phyloP scores from a whole-genome alignment of 2,797 vertebrate species.

The Chrosomus eos region DNA sequence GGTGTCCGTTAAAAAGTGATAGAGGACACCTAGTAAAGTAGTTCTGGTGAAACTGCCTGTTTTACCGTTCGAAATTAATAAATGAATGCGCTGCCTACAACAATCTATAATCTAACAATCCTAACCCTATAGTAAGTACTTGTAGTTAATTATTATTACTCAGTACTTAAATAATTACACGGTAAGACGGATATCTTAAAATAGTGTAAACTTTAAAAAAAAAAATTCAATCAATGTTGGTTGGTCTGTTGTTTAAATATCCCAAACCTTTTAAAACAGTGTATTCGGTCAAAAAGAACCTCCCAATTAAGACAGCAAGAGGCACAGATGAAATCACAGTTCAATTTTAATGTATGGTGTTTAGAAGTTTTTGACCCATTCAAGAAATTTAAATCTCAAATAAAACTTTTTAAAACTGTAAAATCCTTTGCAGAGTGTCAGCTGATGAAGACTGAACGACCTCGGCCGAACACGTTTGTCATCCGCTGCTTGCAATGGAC shows the following conservation, averaged over 20 bases:
- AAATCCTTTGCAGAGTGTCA: constrained; percentile 84
- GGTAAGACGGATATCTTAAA: too few species aligned
- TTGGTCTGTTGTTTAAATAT: not conserved
- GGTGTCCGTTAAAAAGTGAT: too few species aligned
- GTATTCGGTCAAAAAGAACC: not conserved
- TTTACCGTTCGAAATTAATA: too few species aligned
- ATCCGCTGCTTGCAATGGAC: constrained; percentile 98
- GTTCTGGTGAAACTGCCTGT: too few species aligned
- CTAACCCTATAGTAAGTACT: too few species aligned
- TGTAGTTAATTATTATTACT: too few species aligned
- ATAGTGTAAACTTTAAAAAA: too few species aligned
- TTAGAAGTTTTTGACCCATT: not conserved
- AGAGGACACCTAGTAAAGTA: too few species aligned
- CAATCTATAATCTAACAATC: too few species aligned
- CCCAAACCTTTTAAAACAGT: not conserved
- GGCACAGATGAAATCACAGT: not conserved
- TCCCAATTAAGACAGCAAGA: not conserved
- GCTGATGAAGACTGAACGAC: constrained; percentile 94
- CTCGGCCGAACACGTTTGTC: constrained; percentile 92
- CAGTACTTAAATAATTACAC: too few species aligned
- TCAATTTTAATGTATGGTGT: not conserved
- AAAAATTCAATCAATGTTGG: not conserved
- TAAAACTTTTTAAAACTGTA: not conserved
- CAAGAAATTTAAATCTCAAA: not conserved
- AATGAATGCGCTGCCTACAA: too few species aligned